Base-by-base conservation (phyloP, 2,797 vertebrate genomes). In the Onychomys arenicola region DNA sequence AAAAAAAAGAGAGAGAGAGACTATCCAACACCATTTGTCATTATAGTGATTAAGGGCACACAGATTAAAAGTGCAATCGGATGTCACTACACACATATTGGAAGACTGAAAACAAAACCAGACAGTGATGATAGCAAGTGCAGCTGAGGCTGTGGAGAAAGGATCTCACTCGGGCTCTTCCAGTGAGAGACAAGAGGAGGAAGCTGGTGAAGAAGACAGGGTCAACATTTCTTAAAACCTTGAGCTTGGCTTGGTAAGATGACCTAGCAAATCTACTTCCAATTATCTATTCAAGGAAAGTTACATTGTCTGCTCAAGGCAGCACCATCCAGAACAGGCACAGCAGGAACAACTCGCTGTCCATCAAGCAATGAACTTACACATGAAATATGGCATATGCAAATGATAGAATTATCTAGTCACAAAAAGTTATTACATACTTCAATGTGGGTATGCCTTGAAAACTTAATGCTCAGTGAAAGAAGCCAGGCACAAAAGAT, bases 31-130 rank as follows among this genome's bases (percentile, higher is more conserved):
- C 29, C 14, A 37, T 34, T 69, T 29, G 25, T 59, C 69, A 77
- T 27, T 71, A 57, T 76, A 46, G 23, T 52, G 61, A 73, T 37
- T 71, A 69, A 29, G 13, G 7, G 88, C 40, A 91, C 34, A 5
- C 37, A 93, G 57, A 75, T 87, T 86, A 73, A 83, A 93, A 67
- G 34, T 52, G 92, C 40, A 80, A 67, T 57, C n/a, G 19, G 40
- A 37, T 65, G 55, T 59, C 55, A 92, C 1, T 6, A 69, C 4
- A 86, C 10, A 77, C 4, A n/a, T 71, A 71, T n/a, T 43, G n/a
- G 21, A 86, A 57, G 29, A 94, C 4, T 12, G 57, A 61, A 71
- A 92, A n/a, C 37, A 1, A 86, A 89, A 77, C 76, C 46, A 88
- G 57, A 29, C 8, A n/a, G 2, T 21, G 23, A 34, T 14, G 55